Base-by-base conservation (phyloP, 2,113 vertebrate species). In the Morone chrysops region DNA sequence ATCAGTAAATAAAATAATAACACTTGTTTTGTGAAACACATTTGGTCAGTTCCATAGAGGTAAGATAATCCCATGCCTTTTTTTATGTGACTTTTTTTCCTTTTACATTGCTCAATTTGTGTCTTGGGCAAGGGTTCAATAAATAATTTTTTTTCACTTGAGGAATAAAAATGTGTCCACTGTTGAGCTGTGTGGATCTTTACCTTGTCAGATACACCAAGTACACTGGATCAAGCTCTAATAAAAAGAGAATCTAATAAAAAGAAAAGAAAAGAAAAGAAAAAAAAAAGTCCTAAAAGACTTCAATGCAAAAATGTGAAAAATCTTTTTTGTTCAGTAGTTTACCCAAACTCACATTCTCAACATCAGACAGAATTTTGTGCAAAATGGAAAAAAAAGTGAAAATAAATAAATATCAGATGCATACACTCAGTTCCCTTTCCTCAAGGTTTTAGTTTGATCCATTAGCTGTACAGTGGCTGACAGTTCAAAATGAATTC, bases 1-100 rank as follows among this genome's bases (percentile, higher is more conserved):
- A 83, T 88, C 78, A 86, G 82, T 87, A 83, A 93, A 91, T 93
- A 91, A 90, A 83, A 92, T 81, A 87, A 83, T 84, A 79, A 89
- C 79, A 87, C 67, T 82, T 87, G 43, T 69, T 78, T 89, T 74
- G 57, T 87, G 62, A 87, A 90, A 90, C 75, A 89, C 85, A 86
- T 87, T 92, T 89, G 87, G 71, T 89, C 81, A 89, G 47, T 87
- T 90, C 54, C 57, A 73, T n/a, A 78, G 70, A 90, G 61, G 70
- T 85, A 86, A 85, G 31, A 79, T 76, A 25, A 81, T 81, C 54
- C 43, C 41, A 75, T 82, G 50, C 71, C 70, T 41, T n/a, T 25
- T 56, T 57, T 13, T 48, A 14, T 61, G 25, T 54, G 0, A 38
- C 3, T 43, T n/a, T 51, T 51, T 53, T 66, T 77, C 36, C 17